Evolutionary conservation across 2,797 vertebrate species (phyloP).

Genomic region (Melanotaenia boesemani): DNA sequence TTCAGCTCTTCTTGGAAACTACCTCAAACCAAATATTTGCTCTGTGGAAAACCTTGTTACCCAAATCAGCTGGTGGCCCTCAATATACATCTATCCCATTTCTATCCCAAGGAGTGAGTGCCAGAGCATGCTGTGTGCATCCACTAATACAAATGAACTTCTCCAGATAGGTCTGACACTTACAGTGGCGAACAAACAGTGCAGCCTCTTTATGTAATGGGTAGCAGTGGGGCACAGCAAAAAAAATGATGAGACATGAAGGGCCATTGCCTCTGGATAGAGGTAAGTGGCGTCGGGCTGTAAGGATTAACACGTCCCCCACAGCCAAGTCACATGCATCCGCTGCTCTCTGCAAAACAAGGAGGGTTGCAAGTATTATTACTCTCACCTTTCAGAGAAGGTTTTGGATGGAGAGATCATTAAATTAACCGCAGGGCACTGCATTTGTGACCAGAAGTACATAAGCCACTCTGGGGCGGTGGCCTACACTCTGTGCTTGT

Average conservation of each 20-base stretch:
- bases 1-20: slow-evolving; percentile 56
- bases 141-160: slow-evolving; percentile 86
- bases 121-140: slow-evolving; percentile 78
- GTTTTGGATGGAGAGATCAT: slow-evolving; percentile 83
- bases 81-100: slow-evolving; percentile 69
- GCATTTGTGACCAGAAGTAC: slow-evolving; percentile 79
- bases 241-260: slow-evolving; percentile 79
- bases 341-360: slow-evolving; percentile 74
- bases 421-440: slow-evolving; percentile 86
- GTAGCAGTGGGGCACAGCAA: slow-evolving; percentile 81
- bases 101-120: slow-evolving; percentile 52
- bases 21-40: slow-evolving; percentile 79
- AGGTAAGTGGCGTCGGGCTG: slow-evolving; percentile 64
- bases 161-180: slow-evolving; percentile 77
- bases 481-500: slow-evolving; percentile 68
- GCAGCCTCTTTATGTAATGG: slow-evolving; percentile 81
- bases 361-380: slow-evolving; percentile 82
- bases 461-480: slow-evolving; percentile 75
- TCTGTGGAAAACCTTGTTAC: slow-evolving; percentile 83
- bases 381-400: slow-evolving; percentile 79
- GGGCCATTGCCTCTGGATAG: slow-evolving; percentile 69
- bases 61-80: slow-evolving; percentile 83
- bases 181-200: slow-evolving; percentile 83
- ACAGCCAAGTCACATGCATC: slow-evolving; percentile 74
- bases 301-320: slow-evolving; percentile 81